Conservation (phyloP, 2,113 vertebrate species). For the Dryoscopus gambensis region DNA sequence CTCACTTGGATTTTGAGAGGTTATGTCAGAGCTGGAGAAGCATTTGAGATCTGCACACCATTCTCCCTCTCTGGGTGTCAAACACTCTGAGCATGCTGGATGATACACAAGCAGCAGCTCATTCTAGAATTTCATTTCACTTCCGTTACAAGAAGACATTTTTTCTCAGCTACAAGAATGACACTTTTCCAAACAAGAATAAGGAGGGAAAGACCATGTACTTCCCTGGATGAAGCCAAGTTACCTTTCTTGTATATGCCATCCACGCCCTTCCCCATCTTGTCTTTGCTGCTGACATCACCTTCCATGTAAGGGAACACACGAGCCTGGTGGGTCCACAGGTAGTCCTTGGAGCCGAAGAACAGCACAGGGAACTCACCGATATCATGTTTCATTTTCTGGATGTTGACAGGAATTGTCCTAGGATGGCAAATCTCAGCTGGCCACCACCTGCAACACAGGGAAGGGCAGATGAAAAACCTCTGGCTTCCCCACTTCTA, state of each 20-base stretch:
- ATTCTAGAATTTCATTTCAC: not conserved
- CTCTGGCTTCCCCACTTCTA: not conserved
- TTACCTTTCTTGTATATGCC: slow-evolving; percentile 95
- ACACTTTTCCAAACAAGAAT: not conserved
- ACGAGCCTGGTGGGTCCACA: slow-evolving; percentile 98
- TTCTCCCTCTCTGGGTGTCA: not conserved
- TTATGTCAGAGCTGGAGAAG: not conserved
- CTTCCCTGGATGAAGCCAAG: not conserved
- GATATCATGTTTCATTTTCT: slow-evolving; percentile 92
- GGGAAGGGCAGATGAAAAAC: not conserved
- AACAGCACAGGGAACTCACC: slow-evolving; percentile 98
- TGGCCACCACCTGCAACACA: slow-evolving; percentile 91
- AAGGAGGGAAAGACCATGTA: not conserved
- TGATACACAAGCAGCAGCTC: not conserved
- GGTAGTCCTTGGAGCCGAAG: slow-evolving; percentile 96
- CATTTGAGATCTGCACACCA: not conserved
- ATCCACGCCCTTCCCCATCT: slow-evolving; percentile 96
- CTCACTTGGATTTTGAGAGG: not conserved
- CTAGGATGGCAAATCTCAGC: slow-evolving; percentile 96
- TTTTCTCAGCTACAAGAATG: not conserved
- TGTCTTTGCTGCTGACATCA: slow-evolving; percentile 95
- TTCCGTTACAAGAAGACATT: not conserved
- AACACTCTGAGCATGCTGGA: not conserved
- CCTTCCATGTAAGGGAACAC: slow-evolving; percentile 99
- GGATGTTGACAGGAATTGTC: slow-evolving; percentile 92